Base-by-base conservation (phyloP, 2,888 invertebrate genomes). In the Coleophora deauratella region DNA sequence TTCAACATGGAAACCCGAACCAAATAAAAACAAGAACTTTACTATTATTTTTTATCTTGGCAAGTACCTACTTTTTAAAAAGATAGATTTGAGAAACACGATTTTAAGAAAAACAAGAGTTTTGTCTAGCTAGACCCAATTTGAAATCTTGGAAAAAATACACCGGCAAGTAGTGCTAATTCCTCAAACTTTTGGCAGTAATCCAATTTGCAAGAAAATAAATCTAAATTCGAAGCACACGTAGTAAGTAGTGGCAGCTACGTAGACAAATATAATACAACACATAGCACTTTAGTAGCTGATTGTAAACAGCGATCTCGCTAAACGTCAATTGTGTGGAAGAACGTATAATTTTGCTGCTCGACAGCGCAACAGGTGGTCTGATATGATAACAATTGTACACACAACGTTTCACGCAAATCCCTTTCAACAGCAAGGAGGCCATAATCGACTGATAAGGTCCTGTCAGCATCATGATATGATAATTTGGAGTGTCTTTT, bases 181-280 rank as follows among this genome's bases (percentile, higher is more conserved):
- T 51, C 55, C 52, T 44, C 51, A 52, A 47, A 56, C 62, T 21
- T n/a, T 67, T 70, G 70, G 70, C 69, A 61, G 42, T 37, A 35
- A 43, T 60, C 66, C 70, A 59, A 63, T 62, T 52, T 45, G 46
- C 38, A 45, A 50, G 53, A 56, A 62, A 55, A 49, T 49, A 49
- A 50, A 45, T 44, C 39, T 34, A n/a, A 30, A 37, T 27, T 37
- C 28, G 30, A 35, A 15, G 43, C 40, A n/a, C 21, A 21, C 21
- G 21, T 21, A 21, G 3, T 21, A 21, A 21, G 6, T 21, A 21
- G 21, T 21, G 21, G 21, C 21, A 21, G 21, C 21, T 21, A 21
- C 21, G 21, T 21, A 21, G 21, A 6, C 6, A 21, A 21, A 21
- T 4, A 21, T 6, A 21, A 21, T 21, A 21, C 40, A 50, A 21